Percentiles rank a stretch among this genome's conserved stretches.
phyloP scores from a whole-genome alignment of 2,888 invertebrate genomes.

The Limenitis camilla region DNA sequence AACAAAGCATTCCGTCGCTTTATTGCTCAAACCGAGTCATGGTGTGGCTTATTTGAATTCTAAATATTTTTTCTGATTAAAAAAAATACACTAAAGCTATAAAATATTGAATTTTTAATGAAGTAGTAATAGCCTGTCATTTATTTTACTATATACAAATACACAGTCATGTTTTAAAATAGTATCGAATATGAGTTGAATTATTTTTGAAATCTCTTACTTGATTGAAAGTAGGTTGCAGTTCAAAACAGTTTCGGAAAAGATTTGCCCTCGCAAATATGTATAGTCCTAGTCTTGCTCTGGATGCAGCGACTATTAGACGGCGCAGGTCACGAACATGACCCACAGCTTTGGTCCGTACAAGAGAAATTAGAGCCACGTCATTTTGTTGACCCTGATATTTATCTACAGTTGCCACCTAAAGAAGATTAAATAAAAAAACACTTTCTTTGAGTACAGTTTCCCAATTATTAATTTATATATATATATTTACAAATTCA shows the following conservation, averaged over 20 bases:
- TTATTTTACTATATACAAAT: too few relatives aligned
- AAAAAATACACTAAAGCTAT: too few relatives aligned
- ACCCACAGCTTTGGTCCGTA: slow-evolving; percentile 97
- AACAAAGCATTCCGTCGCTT: too few relatives aligned
- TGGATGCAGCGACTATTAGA: slow-evolving; percentile 97
- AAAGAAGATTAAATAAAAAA: slow-evolving; percentile 11
- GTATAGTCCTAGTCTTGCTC: slow-evolving; percentile 96
- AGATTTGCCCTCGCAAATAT: slow-evolving; percentile 94
- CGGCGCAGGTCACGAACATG: slow-evolving; percentile 97
- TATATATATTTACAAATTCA: background rate
- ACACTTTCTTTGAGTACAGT: too few relatives aligned
- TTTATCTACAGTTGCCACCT: slow-evolving; percentile 97
- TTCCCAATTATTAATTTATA: too few relatives aligned
- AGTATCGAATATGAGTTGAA: background rate
- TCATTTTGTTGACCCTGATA: slow-evolving; percentile 99
- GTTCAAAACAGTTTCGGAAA: slow-evolving; percentile 97
- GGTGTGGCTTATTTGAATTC: too few relatives aligned
- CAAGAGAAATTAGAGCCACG: slow-evolving; percentile 95
- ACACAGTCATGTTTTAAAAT: too few relatives aligned
- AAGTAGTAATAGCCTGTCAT: too few relatives aligned
- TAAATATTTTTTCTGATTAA: too few relatives aligned
- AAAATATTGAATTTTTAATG: too few relatives aligned
- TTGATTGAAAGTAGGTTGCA: slow-evolving; percentile 95
- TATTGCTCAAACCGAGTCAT: too few relatives aligned
- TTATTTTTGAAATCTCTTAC: slow-evolving; percentile 46